Conservation (phyloP, 2,113 vertebrate species). For the Furnarius figulus region DNA sequence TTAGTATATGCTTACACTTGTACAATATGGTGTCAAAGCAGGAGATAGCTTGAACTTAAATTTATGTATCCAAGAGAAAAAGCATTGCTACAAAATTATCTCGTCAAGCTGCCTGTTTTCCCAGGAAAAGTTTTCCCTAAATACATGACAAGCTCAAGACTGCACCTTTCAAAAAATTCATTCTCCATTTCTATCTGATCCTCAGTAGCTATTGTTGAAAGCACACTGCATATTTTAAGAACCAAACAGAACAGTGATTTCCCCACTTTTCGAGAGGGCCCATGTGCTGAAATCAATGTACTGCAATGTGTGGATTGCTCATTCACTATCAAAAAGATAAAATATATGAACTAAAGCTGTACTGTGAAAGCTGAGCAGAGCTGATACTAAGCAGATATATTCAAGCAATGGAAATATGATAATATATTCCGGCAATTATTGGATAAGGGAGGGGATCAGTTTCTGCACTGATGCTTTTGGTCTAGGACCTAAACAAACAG, state of each 20-base stretch:
- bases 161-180: slow-evolving; percentile 70
- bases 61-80: slow-evolving; percentile 59
- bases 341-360: slow-evolving; percentile 68
- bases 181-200: slow-evolving; percentile 67
- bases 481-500: slow-evolving; percentile 65
- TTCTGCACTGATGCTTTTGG: slow-evolving; percentile 58
- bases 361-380: slow-evolving; percentile 62
- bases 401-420: slow-evolving; percentile 62
- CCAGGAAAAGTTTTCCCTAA: slow-evolving; percentile 65
- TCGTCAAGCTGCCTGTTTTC: slow-evolving; percentile 64
- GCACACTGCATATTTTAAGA: slow-evolving; percentile 70
- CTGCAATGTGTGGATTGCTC: slow-evolving; percentile 67
- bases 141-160: slow-evolving; percentile 70
- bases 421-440: slow-evolving; percentile 62
- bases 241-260: slow-evolving; percentile 67
- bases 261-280: slow-evolving; percentile 59
- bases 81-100: slow-evolving; percentile 60
- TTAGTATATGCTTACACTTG: slow-evolving; percentile 1
- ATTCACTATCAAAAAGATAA: slow-evolving; percentile 61
- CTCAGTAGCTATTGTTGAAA: slow-evolving; percentile 69
- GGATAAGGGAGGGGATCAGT: slow-evolving; percentile 50
- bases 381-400: slow-evolving; percentile 61
- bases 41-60: slow-evolving; percentile 47
- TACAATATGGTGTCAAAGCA: not conserved
- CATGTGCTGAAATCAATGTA: slow-evolving; percentile 66